Evolutionary conservation across 2,888 invertebrate species (phyloP), one percentile per base, ranked within the genome.

Genomic region (Lomographa bimaculata): DNA sequence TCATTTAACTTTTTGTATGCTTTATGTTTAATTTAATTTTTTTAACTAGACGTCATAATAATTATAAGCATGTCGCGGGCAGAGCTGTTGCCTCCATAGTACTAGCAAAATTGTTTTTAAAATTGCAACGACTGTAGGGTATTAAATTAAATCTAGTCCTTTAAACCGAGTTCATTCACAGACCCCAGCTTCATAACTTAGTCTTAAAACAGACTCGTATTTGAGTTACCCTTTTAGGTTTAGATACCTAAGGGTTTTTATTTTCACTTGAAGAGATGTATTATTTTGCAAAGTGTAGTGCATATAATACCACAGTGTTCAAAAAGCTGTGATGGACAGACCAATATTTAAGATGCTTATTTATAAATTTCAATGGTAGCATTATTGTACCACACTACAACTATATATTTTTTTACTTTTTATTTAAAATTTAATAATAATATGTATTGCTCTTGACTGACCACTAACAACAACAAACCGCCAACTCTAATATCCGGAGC

Each of bases 21-120:
- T n/a, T n/a, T n/a, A n/a, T 24, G 17, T 38, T 43, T 19, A 23
- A 27, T 44, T n/a, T n/a, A n/a, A n/a, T n/a, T n/a, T n/a, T n/a
- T n/a, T n/a, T n/a, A n/a, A n/a, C n/a, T n/a, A n/a, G n/a, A n/a
- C n/a, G n/a, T n/a, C n/a, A n/a, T n/a, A n/a, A n/a, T n/a, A n/a
- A 25, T 29, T 18, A 20, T 19, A 39, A 48, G 42, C 45, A 53
- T 39, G 43, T 53, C 36, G 35, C 8, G 38, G 20, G 23, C 40
- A 51, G 40, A 38, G 30, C 21, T 38, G 20, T 23, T 7, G 17
- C 19, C 18, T 38, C 27, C 26, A 21, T 14, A 20, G 3, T 27
- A 36, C 38, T 26, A 19, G 19, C 10, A 19, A 37, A 50, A 46
- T 40, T 43, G 34, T 35, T 42, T 42, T 48, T 52, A 20, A 49